phyloP scores from a whole-genome alignment of 2,113 vertebrate genomes.

The Chloebia gouldiae region DNA sequence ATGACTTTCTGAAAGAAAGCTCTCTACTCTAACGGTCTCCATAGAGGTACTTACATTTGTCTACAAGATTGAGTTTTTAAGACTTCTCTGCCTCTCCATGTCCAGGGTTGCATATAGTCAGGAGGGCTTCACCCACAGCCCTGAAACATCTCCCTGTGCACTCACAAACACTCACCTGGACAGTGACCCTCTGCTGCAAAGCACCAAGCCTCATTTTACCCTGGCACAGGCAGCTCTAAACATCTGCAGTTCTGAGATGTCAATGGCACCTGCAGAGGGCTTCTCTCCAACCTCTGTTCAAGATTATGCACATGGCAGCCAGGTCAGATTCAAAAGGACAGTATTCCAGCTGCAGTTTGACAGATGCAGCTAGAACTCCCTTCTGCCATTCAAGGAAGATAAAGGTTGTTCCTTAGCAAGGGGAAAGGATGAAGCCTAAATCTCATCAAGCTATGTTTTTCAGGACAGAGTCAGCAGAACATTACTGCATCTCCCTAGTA shows the following conservation, averaged over 20 bases:
- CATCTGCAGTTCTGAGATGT: fast-evolving
- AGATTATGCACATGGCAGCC: not conserved
- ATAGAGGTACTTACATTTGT: not conserved
- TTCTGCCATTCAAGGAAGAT: not conserved
- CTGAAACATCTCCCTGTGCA: not conserved
- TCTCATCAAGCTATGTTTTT: not conserved
- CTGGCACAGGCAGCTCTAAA: not conserved
- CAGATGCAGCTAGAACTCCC: not conserved
- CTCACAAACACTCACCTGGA: not conserved
- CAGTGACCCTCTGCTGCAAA: not conserved
- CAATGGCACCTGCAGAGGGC: not conserved
- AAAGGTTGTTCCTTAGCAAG: not conserved
- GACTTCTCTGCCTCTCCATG: not conserved
- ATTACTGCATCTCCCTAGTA: not conserved
- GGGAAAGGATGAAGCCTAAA: not conserved
- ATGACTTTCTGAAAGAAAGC: not conserved
- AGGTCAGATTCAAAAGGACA: not conserved
- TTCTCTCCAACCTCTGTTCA: not conserved
- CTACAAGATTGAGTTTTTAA: not conserved
- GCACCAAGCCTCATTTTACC: not conserved
- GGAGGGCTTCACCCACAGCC: not conserved
- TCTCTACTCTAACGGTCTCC: not conserved
- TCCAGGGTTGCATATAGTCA: too few species aligned
- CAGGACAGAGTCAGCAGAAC: not conserved
- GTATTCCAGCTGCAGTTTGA: not conserved